Evolutionary conservation across 2,888 invertebrate species (phyloP), one percentile per base, ranked within the genome.

Genomic region (Trissonchulus latispiculum): DNA sequence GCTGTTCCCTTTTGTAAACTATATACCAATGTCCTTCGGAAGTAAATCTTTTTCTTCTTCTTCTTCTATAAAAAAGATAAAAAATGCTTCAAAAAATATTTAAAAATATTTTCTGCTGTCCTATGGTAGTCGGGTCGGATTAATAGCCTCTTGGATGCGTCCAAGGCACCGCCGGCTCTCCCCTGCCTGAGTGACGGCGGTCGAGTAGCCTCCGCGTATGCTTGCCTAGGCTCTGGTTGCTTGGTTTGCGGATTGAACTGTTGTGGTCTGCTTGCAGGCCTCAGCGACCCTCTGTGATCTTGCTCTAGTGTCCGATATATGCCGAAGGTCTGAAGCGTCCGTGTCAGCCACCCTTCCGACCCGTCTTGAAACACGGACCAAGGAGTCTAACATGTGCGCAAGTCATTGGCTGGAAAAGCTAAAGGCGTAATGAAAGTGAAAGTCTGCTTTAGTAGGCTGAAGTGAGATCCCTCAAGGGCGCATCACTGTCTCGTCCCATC

Each of bases 361-460:
- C 89, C 89, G 89, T 89, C 89, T 89, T 89, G 89, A 89, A 89
- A 89, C 88, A 89, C 88, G 88, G 88, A 89, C 89, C 88, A 88
- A 88, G 88, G 88, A 89, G 88, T 88, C 87, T 87, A 88, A 86
- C 88, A 87, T 87, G 87, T 88, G 85, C 87, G 89, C 89, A 86
- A 89, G 89, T 89, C 87, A 87, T 86, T 86, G 88, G 87, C 88
- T 85, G 77, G 80, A 81, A 86, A 87, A 87, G 87, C 87, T 84
- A 86, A 85, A 87, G 88, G 88, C 88, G 87, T 77, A 89, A 87
- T 87, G 88, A 89, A 89, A 88, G 88, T 87, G 84, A 88, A 48
- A 87, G 84, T 81, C 81, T 70, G 59, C 37, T 48, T 75, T 71
- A 48, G 64, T 35, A 33, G 37, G 69, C 70, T 75, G 75, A 73